phyloP scores from a whole-genome alignment of 1,140 invertebrate species.

The Drosophila yakuba region DNA sequence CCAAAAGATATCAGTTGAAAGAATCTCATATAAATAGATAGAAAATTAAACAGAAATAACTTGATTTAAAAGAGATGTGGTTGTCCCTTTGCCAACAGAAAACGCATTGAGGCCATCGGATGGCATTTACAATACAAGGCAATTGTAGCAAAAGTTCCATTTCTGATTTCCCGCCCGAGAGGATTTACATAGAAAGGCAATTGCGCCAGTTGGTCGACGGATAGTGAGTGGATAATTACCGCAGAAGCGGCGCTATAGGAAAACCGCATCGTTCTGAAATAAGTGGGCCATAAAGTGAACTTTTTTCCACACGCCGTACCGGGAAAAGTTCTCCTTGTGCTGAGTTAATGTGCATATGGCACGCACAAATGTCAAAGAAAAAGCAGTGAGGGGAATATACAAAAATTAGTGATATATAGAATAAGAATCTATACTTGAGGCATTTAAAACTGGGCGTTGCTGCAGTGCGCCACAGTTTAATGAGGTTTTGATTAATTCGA shows the following conservation, averaged over 20 bases:
- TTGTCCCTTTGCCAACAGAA: background rate
- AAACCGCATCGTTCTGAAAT: constrained; percentile 63
- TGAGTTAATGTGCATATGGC: constrained; percentile 77
- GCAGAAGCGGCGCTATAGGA: constrained; percentile 37
- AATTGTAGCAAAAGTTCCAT: constrained; percentile 26
- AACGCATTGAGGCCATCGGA: constrained; percentile 8
- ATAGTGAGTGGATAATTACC: constrained; percentile 72
- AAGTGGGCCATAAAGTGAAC: constrained; percentile 76
- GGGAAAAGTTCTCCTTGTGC: constrained; percentile 55
- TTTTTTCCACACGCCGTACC: constrained; percentile 50
- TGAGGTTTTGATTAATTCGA: constrained; percentile 80
- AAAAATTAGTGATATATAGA: constrained; percentile 8
- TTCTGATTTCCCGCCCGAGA: constrained; percentile 6
- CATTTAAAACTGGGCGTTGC: constrained; percentile 63
- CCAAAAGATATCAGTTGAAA: too few species aligned
- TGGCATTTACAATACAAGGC: constrained; percentile 17
- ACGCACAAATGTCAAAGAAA: constrained; percentile 61
- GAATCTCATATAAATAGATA: too few species aligned
- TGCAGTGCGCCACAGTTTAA: constrained; percentile 78
- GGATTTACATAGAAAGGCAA: constrained; percentile 59
- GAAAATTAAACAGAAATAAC: too few species aligned
- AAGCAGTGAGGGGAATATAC: constrained; percentile 5
- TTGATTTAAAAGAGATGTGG: too few species aligned
- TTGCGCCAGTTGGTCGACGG: constrained; percentile 48
- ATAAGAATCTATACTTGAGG: constrained; percentile 17